Percentiles rank a stretch among this genome's conserved stretches.
Conservation (phyloP, 1,140 invertebrate genomes). For the Bombus confusus region DNA sequence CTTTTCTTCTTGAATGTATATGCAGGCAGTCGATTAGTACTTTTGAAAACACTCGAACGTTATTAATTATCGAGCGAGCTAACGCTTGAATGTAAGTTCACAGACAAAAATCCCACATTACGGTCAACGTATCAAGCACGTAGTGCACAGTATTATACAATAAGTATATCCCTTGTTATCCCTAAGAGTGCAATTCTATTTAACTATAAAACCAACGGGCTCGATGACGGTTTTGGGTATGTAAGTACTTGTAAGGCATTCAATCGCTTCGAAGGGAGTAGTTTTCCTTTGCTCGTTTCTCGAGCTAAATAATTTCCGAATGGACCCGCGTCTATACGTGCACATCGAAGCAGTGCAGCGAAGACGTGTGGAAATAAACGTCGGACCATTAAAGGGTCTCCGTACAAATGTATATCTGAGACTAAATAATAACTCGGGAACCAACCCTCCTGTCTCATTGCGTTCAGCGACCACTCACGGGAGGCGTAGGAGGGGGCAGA, state of each 20-base stretch:
- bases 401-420: slow-evolving; percentile 14
- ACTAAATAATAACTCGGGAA: slow-evolving; percentile 34
- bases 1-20: neutral
- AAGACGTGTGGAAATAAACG: slow-evolving; percentile 32
- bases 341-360: neutral
- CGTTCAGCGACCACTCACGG: no score
- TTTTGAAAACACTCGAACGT: neutral
- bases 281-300: slow-evolving; percentile 12
- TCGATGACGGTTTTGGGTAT: slow-evolving; percentile 22
- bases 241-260: slow-evolving; percentile 17
- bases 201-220: neutral
- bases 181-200: neutral
- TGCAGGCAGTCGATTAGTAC: neutral
- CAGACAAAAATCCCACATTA: neutral
- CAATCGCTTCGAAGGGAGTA: neutral
- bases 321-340: neutral
- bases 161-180: neutral
- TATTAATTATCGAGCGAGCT: slow-evolving; percentile 12
- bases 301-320: slow-evolving; percentile 27
- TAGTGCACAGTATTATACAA: no score
- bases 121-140: neutral
- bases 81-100: neutral
- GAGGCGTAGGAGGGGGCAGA: no score
- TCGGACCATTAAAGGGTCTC: slow-evolving; percentile 28
- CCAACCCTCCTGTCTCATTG: slow-evolving; percentile 14